These are phyloP conservation scores for Cepphus grylle DNA, from an alignment of 2,113 vertebrate species.

Conservation along the genomic window DNA sequence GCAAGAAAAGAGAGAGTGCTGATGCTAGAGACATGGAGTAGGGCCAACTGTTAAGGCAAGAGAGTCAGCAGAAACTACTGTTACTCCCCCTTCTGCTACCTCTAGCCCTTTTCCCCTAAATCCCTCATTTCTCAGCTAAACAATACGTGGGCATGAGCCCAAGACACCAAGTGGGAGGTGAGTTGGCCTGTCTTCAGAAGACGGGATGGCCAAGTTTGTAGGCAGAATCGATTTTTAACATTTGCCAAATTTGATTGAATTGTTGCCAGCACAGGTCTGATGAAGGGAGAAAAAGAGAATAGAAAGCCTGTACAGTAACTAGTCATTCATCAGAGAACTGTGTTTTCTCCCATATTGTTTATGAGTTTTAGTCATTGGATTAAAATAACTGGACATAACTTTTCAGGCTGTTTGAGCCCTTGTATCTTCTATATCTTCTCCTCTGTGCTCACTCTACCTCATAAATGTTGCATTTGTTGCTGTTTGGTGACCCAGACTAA, in stretches of 20 bases:
- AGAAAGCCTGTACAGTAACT: not conserved
- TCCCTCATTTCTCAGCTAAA: not conserved
- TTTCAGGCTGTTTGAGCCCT: not conserved
- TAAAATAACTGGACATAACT: not conserved
- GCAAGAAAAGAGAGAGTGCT: not conserved
- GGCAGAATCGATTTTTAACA: not conserved
- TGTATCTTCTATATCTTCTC: not conserved
- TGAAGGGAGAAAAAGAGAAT: not conserved
- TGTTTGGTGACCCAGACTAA: not conserved
- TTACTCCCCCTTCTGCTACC: not conserved
- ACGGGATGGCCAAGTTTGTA: not conserved
- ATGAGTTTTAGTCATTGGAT: not conserved
- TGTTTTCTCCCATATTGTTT: not conserved
- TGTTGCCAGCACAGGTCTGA: not conserved
- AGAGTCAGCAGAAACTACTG: not conserved
- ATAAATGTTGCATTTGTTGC: not conserved
- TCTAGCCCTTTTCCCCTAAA: not conserved
- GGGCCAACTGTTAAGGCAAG: not conserved
- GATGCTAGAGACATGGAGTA: not conserved
- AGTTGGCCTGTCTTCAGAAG: not conserved
- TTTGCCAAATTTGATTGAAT: not conserved
- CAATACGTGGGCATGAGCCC: not conserved
- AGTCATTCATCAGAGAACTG: not conserved
- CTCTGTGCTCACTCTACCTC: not conserved
- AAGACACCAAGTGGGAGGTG: not conserved